Evolutionary conservation across 2,113 vertebrate genomes (phyloP).

Genomic region (Eurypyga helias): DNA sequence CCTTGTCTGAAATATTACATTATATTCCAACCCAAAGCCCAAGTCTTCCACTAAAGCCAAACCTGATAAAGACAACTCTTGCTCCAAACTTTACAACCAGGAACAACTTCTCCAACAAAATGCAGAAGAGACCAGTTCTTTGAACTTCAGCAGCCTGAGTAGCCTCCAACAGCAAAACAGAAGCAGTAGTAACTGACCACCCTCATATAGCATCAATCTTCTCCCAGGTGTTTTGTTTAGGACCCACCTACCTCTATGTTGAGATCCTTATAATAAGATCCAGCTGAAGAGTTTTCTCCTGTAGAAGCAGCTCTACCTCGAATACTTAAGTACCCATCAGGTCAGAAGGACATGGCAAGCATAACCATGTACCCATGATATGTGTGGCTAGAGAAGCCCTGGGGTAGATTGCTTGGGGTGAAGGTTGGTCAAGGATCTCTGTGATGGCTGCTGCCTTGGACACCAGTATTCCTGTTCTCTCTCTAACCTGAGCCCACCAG

Average conservation of each 20-base stretch:
- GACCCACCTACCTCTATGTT: not conserved
- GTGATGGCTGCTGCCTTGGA: not conserved
- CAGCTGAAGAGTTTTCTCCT: not conserved
- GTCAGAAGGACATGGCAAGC: not conserved
- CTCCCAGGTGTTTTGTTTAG: not conserved
- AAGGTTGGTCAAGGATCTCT: not conserved
- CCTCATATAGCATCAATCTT: not conserved
- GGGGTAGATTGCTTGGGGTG: accelerated
- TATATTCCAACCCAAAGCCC: not conserved
- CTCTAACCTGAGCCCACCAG: not conserved
- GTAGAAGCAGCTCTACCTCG: not conserved
- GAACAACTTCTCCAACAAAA: not conserved
- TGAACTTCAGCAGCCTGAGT: not conserved
- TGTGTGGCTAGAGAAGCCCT: not conserved
- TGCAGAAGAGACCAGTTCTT: not conserved
- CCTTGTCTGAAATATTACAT: not conserved
- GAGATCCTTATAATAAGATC: not conserved
- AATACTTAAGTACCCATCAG: not conserved
- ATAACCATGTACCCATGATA: not conserved
- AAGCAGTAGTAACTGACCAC: not conserved
- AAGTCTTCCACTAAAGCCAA: not conserved
- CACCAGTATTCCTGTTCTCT: not conserved
- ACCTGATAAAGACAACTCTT: not conserved
- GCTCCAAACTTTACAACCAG: not conserved
- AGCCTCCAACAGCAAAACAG: not conserved